Evolutionary conservation across 2,797 vertebrate species (phyloP), one percentile per base, ranked within the genome.

Genomic region (Todus mexicanus): DNA sequence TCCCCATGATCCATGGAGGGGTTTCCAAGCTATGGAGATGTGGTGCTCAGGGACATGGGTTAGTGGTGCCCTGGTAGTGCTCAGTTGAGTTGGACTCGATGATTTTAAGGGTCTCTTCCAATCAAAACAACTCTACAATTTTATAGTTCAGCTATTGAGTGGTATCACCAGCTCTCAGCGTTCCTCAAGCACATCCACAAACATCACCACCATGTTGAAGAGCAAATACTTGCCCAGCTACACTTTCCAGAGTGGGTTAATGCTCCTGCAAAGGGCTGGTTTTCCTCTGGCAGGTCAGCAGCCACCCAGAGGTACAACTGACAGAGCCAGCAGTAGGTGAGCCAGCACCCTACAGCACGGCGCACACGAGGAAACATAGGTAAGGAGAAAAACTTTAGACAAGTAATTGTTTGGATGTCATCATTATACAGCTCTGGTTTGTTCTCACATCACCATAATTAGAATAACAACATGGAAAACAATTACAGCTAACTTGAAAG

Each of bases 181-280:
- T 26, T 38, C 35, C 35, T 38, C 57, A 27, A 35, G 25, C 35
- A 25, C 23, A 15, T 60, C 35, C 8, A 16, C 37, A 5, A 6
- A 50, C 8, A 5, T 23, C 19, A 6, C 35, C 27, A 26, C 18
- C 13, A 4, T 1, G 2, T 18, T 31, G 7, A 31, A 20, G 20
- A 48, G n/a, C 1, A 1, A 43, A 18, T 10, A 6, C 9, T 15
- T n/a, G 10, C 54, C 48, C 54, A 21, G 18, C 26, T 33, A 4
- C 9, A 1, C 26, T 15, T 43, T 38, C 79, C 27, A 6, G 64
- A n/a, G 56, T 0, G 1, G 13, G n/a, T 26, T 9, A 22, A 7
- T 1, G 6, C 59, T 70, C 43, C 33, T 31, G 43, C 47, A 40
- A 45, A 45, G 1, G 0, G 3, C 14, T 65, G 29, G 12, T 4